A percentile compares a stretch with the other conserved stretches of the same genome.
phyloP scores from a whole-genome alignment of 2,888 invertebrate species.

The Tetranychus piercei region DNA sequence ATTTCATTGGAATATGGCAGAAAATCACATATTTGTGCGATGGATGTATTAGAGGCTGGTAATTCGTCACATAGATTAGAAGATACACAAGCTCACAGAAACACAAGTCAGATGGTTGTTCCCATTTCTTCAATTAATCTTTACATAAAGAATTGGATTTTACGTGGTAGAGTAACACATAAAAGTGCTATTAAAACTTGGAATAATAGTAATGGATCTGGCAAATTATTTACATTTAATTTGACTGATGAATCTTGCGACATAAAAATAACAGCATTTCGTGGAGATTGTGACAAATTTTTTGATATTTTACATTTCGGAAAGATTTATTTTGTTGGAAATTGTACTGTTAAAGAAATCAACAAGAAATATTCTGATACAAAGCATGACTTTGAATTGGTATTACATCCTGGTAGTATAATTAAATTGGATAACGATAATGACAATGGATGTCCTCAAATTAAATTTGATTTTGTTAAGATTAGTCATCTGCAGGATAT shows the following conservation, averaged over 20 bases:
- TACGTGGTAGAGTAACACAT: constrained; percentile 66
- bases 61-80: too few relatives aligned
- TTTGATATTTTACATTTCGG: constrained; percentile 64
- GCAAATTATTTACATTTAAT: constrained; percentile 78
- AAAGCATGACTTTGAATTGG: constrained; percentile 91
- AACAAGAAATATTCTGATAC: constrained; percentile 68
- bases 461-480: constrained; percentile 33
- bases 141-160: constrained; percentile 85
- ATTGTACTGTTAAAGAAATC: constrained; percentile 68
- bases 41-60: too few relatives aligned
- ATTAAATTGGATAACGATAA: constrained; percentile 38
- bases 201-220: constrained; percentile 67
- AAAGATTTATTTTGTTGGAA: constrained; percentile 55
- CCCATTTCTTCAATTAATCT: too few relatives aligned
- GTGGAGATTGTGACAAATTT: constrained; percentile 66
- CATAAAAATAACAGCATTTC: constrained; percentile 76
- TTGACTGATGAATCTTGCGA: constrained; percentile 84
- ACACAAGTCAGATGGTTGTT: too few relatives aligned
- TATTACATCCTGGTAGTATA: constrained; percentile 41
- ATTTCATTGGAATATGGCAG: too few relatives aligned
- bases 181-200: constrained; percentile 65
- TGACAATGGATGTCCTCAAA: constrained; percentile 28
- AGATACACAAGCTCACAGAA: too few relatives aligned
- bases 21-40: too few relatives aligned
- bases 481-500: constrained; percentile 31